Conservation (phyloP, 2,113 vertebrate species). For the Ariopsis seemanni region DNA sequence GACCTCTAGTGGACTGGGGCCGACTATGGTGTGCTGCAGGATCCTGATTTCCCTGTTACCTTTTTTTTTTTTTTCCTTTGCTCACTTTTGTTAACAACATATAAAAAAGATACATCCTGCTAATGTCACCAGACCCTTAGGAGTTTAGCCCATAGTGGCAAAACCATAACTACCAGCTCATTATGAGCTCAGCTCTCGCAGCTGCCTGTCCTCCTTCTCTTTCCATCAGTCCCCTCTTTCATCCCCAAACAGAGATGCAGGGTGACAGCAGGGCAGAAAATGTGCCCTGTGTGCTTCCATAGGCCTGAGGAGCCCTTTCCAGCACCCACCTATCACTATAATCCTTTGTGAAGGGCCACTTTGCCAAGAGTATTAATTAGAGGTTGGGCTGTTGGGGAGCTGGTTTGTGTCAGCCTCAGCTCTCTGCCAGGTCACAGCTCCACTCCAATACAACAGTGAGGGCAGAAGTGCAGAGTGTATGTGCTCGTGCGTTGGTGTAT, state of each 20-base stretch:
- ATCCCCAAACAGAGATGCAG: conserved; percentile 44
- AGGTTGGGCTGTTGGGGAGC: conserved; percentile 70
- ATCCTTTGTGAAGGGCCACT: conserved; percentile 67
- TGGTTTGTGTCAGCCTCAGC: conserved; percentile 54
- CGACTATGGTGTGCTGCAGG: background rate
- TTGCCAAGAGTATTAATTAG: conserved; percentile 80
- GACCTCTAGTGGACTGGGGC: background rate
- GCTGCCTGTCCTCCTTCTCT: conserved; percentile 40
- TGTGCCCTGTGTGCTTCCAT: conserved; percentile 7
- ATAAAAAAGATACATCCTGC: conserved; percentile 1
- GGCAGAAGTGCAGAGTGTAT: conserved; percentile 22
- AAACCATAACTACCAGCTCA: conserved; percentile 40
- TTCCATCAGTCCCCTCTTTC: conserved; percentile 42
- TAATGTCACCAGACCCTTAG: conserved; percentile 28
- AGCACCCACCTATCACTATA: conserved; percentile 63
- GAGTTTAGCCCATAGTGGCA: conserved; percentile 24
- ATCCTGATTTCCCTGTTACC: background rate
- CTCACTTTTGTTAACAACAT: background rate
- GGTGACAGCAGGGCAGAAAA: conserved; percentile 48
- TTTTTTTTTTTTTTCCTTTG: background rate
- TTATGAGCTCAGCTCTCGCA: conserved; percentile 41
- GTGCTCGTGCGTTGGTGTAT: conserved; percentile 25
- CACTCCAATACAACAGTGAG: conserved; percentile 46
- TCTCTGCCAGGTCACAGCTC: conserved; percentile 54
- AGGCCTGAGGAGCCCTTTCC: conserved; percentile 51